phyloP scores from a whole-genome alignment of 2,113 vertebrate genomes.

The mouse (Mus musculus) region GRCm39 chr8:84661501-84662000 shows the following conservation, averaged over 20 bases:
- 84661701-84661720: conserved; percentile 96
- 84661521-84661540: conserved; percentile 95
- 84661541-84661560: conserved; percentile 97
- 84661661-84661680: not conserved
- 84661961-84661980: too few species aligned
- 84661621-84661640: not conserved
- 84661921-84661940: not conserved
- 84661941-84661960: not conserved
- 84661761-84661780: conserved; percentile 81
- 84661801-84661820: not conserved
- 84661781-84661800: not conserved
- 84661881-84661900: not conserved
- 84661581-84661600: not conserved
- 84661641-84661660: not conserved
- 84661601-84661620: not conserved
- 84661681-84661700: conserved; percentile 91
- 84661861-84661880: not conserved
- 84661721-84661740: conserved; percentile 98
- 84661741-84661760: conserved; percentile 95
- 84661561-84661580: conserved; percentile 92
- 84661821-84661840: not conserved
- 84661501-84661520: conserved; percentile 95
- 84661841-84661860: not conserved
- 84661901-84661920: not conserved
- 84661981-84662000: not conserved